Evolutionary conservation across 2,113 vertebrate species (phyloP), one percentile per base, ranked within the genome.

Genomic region (Anhinga rufa): DNA sequence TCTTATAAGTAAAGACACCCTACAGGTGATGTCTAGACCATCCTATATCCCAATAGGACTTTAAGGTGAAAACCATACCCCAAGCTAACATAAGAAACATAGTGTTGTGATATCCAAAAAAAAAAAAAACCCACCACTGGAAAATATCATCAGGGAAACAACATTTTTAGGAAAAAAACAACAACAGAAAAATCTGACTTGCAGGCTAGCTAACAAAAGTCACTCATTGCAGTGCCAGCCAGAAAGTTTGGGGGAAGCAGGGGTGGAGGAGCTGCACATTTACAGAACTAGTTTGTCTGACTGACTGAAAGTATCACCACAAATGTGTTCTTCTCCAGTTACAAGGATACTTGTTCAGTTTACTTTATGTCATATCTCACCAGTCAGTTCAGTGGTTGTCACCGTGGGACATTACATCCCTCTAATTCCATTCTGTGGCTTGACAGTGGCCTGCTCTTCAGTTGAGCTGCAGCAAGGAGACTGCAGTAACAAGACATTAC

Each of bases 401-500:
- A 68, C 69, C 0, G 0, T 1, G 28, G 48, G 32, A 68, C 34
- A 60, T 60, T 62, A 38, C 12, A 46, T 60, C 57, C 60, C 38
- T 21, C 32, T 55, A 89, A 44, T 36, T 71, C 55, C 44, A 84
- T 38, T 84, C 66, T 40, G 44, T 69, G 57, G 49, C 21, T 25
- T 38, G 46, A 55, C 64, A 93, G 60, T 38, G 36, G 40, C 61
- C 74, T 87, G 81, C 13, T 91, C 81, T 71, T 89, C 2, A 28
- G 64, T 38, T 71, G 64, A 86, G 12, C 65, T 69, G 86, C 24
- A 91, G 68, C 76, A 88, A 62, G 62, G 48, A 84, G 38, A 89
- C 32, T 91, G 88, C 80, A 89, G 48, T 52, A 91, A 82, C 28
- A 91, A 70, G 68, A 51, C 26, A 74, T 82, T 58, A 83, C 65